Base-by-base conservation (phyloP, 2,797 vertebrate genomes). In the Eulemur albifrons region DNA sequence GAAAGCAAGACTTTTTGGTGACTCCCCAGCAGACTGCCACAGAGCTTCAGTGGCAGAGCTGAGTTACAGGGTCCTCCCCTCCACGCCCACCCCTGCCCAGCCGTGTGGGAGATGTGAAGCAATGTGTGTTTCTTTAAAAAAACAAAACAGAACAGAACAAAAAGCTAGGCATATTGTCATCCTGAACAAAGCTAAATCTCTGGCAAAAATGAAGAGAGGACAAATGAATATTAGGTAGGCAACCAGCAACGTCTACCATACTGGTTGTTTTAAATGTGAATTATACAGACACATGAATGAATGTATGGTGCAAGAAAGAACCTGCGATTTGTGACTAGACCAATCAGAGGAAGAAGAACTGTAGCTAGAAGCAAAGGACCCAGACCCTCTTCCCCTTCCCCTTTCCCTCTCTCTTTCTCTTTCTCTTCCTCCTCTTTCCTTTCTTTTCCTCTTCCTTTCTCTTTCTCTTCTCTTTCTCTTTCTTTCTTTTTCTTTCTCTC, bases 161-260 rank as follows among this genome's bases (percentile, higher is more conserved):
- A 59, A 59, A 59, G 82, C 43, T 73, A 76, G 27, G 75, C 38
- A 79, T 63, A 48, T 21, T 63, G 57, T 57, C 63, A 83, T 82
- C 52, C 23, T 61, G 48, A 94, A 84, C 8, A 95, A 73, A 90
- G 81, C 27, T 12, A 23, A 96, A 38, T 18, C 43, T 93, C 88
- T 75, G 45, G 63, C 61, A 91, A 94, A 67, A 92, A 96, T 9
- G 43, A 82, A 83, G 61, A 92, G 45, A 84, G 85, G 79, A 38
- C 0, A 4, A 72, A 80, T 40, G 27, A 52, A 9, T 81, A 35
- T 4, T 54, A 52, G 54, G 30, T 30, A 75, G 61, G 48, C 65
- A 85, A 30, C 9, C 35, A 77, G 32, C 32, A 59, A 52, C 45
- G 9, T 52, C 80, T 43, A 93, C 30, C 30, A 27, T 13, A 21